Conservation (phyloP, 2,888 invertebrate genomes). For the Torymus texanus region DNA sequence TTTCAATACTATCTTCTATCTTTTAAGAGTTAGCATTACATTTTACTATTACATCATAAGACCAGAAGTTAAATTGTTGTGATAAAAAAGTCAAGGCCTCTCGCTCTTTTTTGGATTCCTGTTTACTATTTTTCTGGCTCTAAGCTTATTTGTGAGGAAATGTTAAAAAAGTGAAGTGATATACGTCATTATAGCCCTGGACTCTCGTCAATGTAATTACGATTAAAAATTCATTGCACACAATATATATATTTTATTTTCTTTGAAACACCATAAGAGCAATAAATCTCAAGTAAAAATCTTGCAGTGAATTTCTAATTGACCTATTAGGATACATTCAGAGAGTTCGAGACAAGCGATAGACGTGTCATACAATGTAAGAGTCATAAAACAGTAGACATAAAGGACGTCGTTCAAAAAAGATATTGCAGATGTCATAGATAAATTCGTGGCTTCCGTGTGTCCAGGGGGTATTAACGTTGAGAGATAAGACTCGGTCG, state of each 20-base stretch:
- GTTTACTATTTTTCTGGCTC: conserved; percentile 22
- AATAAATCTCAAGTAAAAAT: too few relatives aligned
- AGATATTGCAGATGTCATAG: conserved; percentile 23
- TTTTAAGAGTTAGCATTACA: conserved; percentile 1
- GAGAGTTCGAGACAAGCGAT: conserved; percentile 17
- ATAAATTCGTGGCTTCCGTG: conserved; percentile 38
- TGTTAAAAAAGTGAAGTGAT: conserved; percentile 22
- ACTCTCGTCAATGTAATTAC: not conserved
- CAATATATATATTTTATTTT: not conserved
- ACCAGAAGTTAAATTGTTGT: not conserved
- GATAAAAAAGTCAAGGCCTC: conserved; percentile 2
- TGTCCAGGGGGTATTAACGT: conserved; percentile 40
- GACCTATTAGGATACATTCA: not conserved
- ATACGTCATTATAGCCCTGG: conserved; percentile 16
- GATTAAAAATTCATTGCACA: conserved; percentile 21
- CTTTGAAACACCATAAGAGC: not conserved
- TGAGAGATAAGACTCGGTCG: conserved; percentile 30
- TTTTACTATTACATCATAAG: not conserved
- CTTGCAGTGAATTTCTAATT: conserved; percentile 31
- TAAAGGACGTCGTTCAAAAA: conserved; percentile 2
- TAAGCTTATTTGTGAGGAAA: conserved; percentile 32
- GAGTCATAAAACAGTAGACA: not conserved
- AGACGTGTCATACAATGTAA: conserved; percentile 19
- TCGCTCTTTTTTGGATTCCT: conserved; percentile 26
- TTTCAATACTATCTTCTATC: too few relatives aligned